Base-by-base conservation (phyloP, 2,113 vertebrate species). In the Bufo bufo region DNA sequence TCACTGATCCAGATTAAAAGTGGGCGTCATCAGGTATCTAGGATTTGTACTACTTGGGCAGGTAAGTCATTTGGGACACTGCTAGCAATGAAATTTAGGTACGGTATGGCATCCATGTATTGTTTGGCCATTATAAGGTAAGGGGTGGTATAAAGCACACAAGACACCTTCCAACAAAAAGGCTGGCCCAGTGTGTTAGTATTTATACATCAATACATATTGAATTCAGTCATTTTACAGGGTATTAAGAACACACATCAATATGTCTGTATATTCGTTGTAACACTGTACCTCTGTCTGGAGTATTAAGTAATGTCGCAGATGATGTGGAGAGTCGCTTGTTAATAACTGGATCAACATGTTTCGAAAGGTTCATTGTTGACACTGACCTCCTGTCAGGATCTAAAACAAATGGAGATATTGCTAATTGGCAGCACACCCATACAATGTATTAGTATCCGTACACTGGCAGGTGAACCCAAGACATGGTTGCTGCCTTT, bases 321-420 rank as follows among this genome's bases (percentile, higher is more conserved):
- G 97, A 99, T 92, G 98, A 99, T 63, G 94, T 97, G 90, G 98
- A 99, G 90, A 99, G 96, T 92, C 98, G 96, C 96, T 99, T 99
- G 95, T 95, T 99, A 94, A 99, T 98, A 93, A 99, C 95, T 63
- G 97, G 96, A 93, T 99, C 98, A 91, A 95, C 93, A 91, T 98
- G 97, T 96, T 98, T 99, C 95, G 97, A 97, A 93, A 99, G 96
- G 95, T 99, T 99, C 96, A 99, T 96, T 90, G 98, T 99, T 93
- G 98, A 99, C 94, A 99, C 96, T 90, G 98, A 98, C 72, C 97
- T 92, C 94, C 98, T 97, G 93, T 97, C 97, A 93, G 96, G 94
- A 97, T 99, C 98, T 99, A 93, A 92, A 96, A 93, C 92, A 92
- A 95, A 94, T 89, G 94, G 92, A 96, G 91, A 96, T 90, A 95